Conservation (phyloP, 2,113 vertebrate genomes). For the Choloepus hoffmanni region DNA sequence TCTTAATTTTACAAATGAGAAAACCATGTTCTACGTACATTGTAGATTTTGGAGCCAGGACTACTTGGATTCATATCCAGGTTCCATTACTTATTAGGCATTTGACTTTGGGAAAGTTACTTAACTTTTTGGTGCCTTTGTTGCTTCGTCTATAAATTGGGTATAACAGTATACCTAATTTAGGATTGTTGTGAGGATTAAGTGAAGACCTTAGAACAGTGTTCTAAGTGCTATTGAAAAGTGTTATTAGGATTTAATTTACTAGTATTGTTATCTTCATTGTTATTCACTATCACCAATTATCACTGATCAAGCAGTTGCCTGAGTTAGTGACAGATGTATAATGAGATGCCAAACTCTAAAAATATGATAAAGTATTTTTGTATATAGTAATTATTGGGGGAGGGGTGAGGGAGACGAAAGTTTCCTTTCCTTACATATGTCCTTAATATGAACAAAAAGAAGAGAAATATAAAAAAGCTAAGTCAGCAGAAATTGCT, state of each 20-base stretch:
- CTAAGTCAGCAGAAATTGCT: conserved; percentile 22
- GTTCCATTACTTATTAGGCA: neutral
- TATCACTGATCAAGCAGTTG: neutral
- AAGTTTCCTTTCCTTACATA: neutral
- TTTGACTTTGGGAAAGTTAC: neutral
- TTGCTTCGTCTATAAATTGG: neutral
- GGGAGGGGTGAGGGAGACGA: neutral
- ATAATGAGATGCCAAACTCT: neutral
- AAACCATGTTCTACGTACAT: neutral
- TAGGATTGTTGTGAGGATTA: neutral
- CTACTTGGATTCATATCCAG: neutral
- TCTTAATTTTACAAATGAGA: neutral
- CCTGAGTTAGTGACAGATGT: neutral
- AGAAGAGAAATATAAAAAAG: neutral
- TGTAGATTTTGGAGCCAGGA: neutral
- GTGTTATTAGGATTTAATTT: neutral
- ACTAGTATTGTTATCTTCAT: neutral
- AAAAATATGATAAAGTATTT: conserved; percentile 20
- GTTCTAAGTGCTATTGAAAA: neutral
- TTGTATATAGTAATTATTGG: neutral
- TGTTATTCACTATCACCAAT: neutral
- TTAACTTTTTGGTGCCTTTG: neutral
- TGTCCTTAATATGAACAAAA: conserved; percentile 5
- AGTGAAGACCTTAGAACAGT: neutral
- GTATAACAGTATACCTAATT: neutral